These are phyloP conservation scores for Chaetophractus vellerosus DNA, from an alignment of 2,797 vertebrate species.

Conservation along the genomic window DNA sequence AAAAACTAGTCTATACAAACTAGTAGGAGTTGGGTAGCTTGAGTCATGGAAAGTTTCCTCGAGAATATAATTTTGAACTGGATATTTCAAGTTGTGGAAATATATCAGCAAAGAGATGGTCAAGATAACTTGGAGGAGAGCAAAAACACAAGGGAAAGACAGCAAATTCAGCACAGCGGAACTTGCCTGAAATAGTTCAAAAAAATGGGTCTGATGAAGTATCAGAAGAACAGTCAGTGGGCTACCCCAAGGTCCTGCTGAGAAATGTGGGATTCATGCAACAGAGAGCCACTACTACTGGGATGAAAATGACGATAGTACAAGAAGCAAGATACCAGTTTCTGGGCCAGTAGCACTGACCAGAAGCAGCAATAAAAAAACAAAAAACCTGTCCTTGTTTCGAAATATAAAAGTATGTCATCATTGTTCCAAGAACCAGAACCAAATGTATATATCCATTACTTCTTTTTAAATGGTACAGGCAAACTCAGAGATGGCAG, in stretches of 20 bases:
- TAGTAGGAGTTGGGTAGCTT: neutral
- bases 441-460: neutral
- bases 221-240: neutral
- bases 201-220: neutral
- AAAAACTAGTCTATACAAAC: neutral
- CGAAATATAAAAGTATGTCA: constrained; percentile 46
- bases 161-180: neutral
- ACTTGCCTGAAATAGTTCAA: neutral
- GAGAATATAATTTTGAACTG: constrained; percentile 47
- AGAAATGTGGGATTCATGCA: neutral
- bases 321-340: neutral
- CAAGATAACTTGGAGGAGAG: neutral
- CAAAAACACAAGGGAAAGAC: constrained; percentile 26
- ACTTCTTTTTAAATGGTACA: neutral
- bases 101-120: neutral
- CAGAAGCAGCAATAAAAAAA: constrained; percentile 46
- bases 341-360: constrained; percentile 40
- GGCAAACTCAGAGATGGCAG: neutral
- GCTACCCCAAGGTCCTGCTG: neutral
- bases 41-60: neutral
- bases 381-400: constrained; percentile 36
- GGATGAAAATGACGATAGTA: neutral
- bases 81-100: constrained; percentile 64
- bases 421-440: neutral
- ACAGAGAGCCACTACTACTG: neutral